Evolutionary conservation across 2,888 invertebrate genomes (phyloP), one percentile per base, ranked within the genome.

Genomic region (Eupithecia pulchellata): DNA sequence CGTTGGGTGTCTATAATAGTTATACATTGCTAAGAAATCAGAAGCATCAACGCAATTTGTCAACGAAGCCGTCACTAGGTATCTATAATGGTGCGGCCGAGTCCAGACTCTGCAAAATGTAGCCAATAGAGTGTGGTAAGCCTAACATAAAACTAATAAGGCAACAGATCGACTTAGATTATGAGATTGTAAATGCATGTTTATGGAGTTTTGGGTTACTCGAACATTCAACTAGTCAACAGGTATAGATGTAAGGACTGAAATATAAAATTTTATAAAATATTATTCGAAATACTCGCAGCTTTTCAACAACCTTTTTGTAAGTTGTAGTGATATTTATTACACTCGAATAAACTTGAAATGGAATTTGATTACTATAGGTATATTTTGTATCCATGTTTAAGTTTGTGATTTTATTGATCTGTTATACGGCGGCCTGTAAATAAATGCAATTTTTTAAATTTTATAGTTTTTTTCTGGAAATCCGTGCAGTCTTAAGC

Each of bases 201-300:
- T 47, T 47, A 20, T 20, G 47, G 20, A 20, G 9, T 47, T 20
- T 47, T 47, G 47, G 47, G 20, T 47, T 20, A 47, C 20, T 47
- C n/a, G 47, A 47, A 20, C 47, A 47, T 47, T 20, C n/a, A 47
- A 47, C 47, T 47, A 20, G 47, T 47, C 47, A 47, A 17, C 47
- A 47, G 20, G 47, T 47, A 47, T 6, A 47, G 9, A 20, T 47
- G 47, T 47, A 47, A 47, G 11, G 47, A 47, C 47, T 20, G 47
- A 47, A n/a, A n/a, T n/a, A n/a, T 47, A n/a, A 47, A n/a, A n/a
- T n/a, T n/a, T 47, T 20, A 47, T 47, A 20, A 47, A 47, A 20
- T 47, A 47, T 47, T n/a, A 47, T 20, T 47, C 20, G 42, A 36
- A 36, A 14, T 6, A 14, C 34, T 34, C 34, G 34, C 0, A 20